A percentile compares a stretch with the other conserved stretches of the same genome.
Evolutionary conservation across 2,888 invertebrate species (phyloP).

Genomic region (Microctonus aethiopoides): DNA sequence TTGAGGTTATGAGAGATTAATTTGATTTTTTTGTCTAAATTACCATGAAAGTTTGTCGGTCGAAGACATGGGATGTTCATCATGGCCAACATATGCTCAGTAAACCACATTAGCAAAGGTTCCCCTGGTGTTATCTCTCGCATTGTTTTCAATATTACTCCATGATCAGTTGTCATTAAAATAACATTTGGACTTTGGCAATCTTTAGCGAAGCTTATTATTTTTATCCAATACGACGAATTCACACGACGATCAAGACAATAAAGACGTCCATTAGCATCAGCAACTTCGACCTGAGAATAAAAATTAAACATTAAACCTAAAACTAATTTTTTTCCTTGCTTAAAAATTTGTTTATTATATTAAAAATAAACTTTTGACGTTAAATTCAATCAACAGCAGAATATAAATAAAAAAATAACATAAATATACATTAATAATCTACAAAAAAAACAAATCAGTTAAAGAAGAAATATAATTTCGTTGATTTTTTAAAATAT

Average conservation of each 20-base stretch:
- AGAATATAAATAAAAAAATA: no score
- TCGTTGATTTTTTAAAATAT: no score
- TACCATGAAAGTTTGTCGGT: slow-evolving; percentile 85
- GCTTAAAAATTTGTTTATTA: no score
- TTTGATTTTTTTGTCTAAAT: slow-evolving; percentile 31
- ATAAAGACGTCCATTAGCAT: slow-evolving; percentile 50
- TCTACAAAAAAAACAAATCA: no score
- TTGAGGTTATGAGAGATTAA: neutral
- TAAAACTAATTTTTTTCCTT: no score
- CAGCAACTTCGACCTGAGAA: slow-evolving; percentile 52
- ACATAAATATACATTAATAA: no score
- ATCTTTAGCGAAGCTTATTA: slow-evolving; percentile 72
- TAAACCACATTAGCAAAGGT: slow-evolving; percentile 85
- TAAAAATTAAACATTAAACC: slow-evolving; percentile 3
- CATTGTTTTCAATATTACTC: slow-evolving; percentile 67
- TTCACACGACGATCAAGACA: slow-evolving; percentile 47
- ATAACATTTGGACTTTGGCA: slow-evolving; percentile 75
- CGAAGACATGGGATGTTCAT: slow-evolving; percentile 83
- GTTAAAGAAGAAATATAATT: no score
- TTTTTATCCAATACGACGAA: slow-evolving; percentile 59
- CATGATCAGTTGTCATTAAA: slow-evolving; percentile 59
- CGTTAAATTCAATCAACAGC: no score
- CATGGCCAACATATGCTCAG: slow-evolving; percentile 78
- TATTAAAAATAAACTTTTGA: no score
- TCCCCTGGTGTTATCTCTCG: slow-evolving; percentile 72